These are phyloP conservation scores for Bothrops alternatus DNA, from an alignment of 2,797 vertebrate genomes.

Conservation along the genomic window DNA sequence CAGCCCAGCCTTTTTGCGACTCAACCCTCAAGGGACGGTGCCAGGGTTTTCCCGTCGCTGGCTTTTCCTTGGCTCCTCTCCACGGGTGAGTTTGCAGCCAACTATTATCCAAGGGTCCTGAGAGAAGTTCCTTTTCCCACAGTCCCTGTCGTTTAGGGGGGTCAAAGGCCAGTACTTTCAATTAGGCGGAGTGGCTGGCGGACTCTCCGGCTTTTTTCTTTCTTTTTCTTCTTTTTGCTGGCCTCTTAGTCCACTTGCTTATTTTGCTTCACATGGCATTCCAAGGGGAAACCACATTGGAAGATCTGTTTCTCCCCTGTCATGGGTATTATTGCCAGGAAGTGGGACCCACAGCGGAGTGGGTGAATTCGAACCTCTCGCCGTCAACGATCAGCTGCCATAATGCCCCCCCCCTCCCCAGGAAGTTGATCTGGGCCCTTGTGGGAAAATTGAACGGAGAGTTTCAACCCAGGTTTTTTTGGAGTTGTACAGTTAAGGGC, in stretches of 20 bases:
- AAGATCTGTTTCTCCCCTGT: rapidly evolving
- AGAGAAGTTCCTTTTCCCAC: conserved; percentile 28
- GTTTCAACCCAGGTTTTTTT: too few relatives aligned
- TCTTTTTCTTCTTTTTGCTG: neutral
- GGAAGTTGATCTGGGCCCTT: neutral
- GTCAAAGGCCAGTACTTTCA: conserved; percentile 6
- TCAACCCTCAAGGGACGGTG: neutral
- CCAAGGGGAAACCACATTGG: neutral
- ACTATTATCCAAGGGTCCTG: conserved; percentile 26
- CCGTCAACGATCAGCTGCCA: neutral
- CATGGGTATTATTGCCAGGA: neutral
- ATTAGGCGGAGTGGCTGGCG: conserved; percentile 19
- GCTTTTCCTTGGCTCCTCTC: conserved; percentile 44
- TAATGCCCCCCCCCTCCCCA: neutral
- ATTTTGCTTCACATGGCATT: neutral
- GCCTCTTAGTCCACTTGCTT: neutral
- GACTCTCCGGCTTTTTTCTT: neutral
- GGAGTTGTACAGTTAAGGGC: neutral
- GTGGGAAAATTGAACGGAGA: neutral
- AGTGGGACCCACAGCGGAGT: neutral
- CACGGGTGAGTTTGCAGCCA: conserved; percentile 25
- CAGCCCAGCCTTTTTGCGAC: neutral
- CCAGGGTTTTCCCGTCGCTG: neutral
- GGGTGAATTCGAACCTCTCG: neutral
- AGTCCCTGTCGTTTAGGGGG: conserved; percentile 23